Evolutionary conservation across 2,113 vertebrate genomes (phyloP).

Genomic region (Tricholaema leucomelas): DNA sequence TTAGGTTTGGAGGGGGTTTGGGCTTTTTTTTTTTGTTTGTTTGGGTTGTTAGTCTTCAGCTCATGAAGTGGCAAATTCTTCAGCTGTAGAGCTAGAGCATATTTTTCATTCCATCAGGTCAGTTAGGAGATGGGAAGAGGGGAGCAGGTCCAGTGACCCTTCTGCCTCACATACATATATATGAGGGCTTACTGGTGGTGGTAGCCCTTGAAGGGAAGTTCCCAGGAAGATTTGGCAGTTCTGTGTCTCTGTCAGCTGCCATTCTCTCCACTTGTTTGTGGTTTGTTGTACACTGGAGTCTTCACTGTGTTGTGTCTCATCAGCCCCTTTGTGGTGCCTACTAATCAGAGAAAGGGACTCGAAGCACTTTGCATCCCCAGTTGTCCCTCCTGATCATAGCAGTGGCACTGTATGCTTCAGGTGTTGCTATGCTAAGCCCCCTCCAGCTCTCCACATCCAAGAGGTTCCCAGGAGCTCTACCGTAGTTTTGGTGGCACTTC

Average conservation of each 20-base stretch:
- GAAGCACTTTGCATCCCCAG: neutral
- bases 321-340: neutral
- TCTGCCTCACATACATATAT: rapidly evolving
- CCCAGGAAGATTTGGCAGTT: neutral
- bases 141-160: neutral
- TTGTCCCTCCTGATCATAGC: rapidly evolving
- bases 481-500: rapidly evolving
- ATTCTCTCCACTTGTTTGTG: neutral
- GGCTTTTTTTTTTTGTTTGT: neutral
- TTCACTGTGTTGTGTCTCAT: neutral
- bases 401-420: rapidly evolving
- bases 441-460: neutral
- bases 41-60: neutral
- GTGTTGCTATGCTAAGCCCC: neutral
- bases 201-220: neutral
- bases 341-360: neutral
- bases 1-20: too few relatives aligned
- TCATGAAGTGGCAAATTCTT: neutral
- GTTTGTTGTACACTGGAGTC: neutral
- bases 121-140: neutral
- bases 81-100: neutral
- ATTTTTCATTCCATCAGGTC: neutral
- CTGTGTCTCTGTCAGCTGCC: neutral
- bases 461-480: neutral
- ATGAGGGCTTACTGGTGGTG: neutral